Conservation (phyloP, 2,797 vertebrate genomes). For the Megalops cyprinoides region DNA sequence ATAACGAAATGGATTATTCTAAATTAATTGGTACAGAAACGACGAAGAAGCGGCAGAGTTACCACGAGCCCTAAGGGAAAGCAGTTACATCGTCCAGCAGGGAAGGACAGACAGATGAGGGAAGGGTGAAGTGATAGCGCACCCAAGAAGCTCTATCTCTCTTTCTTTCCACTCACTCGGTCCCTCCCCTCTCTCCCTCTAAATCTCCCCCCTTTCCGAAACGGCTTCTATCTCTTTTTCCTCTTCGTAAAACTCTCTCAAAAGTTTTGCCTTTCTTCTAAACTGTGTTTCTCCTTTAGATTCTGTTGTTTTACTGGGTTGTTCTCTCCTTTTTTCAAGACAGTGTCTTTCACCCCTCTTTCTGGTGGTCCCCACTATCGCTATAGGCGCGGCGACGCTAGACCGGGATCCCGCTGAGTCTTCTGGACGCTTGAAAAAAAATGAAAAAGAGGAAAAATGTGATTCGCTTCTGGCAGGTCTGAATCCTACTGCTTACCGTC, state of each 20-base stretch:
- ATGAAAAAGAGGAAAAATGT: slow-evolving; percentile 47
- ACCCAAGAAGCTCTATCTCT: slow-evolving; percentile 57
- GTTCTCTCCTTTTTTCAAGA: neutral
- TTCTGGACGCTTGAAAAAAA: slow-evolving; percentile 53
- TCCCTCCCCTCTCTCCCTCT: slow-evolving; percentile 60
- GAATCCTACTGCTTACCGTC: slow-evolving; percentile 47
- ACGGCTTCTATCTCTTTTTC: neutral
- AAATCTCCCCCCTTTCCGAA: slow-evolving; percentile 22
- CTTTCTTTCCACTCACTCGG: slow-evolving; percentile 53
- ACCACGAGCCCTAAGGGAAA: slow-evolving; percentile 46
- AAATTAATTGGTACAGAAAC: slow-evolving; percentile 21
- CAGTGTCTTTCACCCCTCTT: neutral
- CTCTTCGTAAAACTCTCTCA: neutral
- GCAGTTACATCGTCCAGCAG: slow-evolving; percentile 64
- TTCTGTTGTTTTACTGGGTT: slow-evolving; percentile 4
- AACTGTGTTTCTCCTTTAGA: slow-evolving; percentile 2
- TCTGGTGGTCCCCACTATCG: neutral
- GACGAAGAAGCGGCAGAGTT: slow-evolving; percentile 31
- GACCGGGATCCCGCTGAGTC: slow-evolving; percentile 59
- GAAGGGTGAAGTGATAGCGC: slow-evolving; percentile 56
- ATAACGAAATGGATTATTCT: slow-evolving; percentile 34
- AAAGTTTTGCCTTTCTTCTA: slow-evolving; percentile 24
- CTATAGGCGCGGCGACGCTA: slow-evolving; percentile 56
- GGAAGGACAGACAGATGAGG: slow-evolving; percentile 42
- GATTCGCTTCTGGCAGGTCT: slow-evolving; percentile 48